Percentiles rank a stretch among this genome's conserved stretches.
Evolutionary conservation across 1,140 invertebrate species (phyloP).

Genomic region (Procambarus clarkii): DNA sequence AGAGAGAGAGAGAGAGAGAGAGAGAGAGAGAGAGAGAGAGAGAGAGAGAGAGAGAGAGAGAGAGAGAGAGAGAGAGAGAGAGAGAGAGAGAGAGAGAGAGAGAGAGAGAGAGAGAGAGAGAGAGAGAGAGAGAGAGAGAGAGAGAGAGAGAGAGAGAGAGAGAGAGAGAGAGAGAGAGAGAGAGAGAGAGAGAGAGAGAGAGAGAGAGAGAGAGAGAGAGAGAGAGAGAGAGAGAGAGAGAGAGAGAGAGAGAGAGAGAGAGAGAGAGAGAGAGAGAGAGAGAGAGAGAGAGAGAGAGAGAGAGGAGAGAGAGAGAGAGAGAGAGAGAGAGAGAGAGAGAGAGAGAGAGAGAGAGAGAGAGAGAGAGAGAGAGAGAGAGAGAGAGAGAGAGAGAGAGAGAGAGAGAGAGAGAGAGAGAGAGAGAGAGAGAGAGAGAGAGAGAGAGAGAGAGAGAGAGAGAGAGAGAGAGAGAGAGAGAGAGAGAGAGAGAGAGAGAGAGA

Average conservation of each 20-base stretch:
- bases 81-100: too few relatives aligned
- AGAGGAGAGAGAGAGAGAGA: background rate
- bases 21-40: constrained; percentile 9
- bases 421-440: constrained; percentile 10
- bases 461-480: constrained; percentile 10
- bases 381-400: too few relatives aligned
- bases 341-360: background rate
- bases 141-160: background rate
- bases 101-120: background rate
- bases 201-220: background rate
- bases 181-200: background rate
- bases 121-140: background rate
- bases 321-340: background rate
- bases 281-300: constrained; percentile 9
- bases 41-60: constrained; percentile 1
- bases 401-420: too few relatives aligned
- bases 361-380: background rate
- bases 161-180: background rate
- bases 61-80: too few relatives aligned
- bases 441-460: constrained; percentile 11
- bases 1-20: constrained; percentile 1
- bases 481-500: background rate
- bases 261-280: constrained; percentile 9
- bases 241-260: too few relatives aligned
- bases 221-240: constrained; percentile 9